Percentiles rank a stretch among this genome's conserved stretches.
These are phyloP conservation scores for Silurus meridionalis DNA, from an alignment of 2,113 vertebrate genomes.

Conservation along the genomic window DNA sequence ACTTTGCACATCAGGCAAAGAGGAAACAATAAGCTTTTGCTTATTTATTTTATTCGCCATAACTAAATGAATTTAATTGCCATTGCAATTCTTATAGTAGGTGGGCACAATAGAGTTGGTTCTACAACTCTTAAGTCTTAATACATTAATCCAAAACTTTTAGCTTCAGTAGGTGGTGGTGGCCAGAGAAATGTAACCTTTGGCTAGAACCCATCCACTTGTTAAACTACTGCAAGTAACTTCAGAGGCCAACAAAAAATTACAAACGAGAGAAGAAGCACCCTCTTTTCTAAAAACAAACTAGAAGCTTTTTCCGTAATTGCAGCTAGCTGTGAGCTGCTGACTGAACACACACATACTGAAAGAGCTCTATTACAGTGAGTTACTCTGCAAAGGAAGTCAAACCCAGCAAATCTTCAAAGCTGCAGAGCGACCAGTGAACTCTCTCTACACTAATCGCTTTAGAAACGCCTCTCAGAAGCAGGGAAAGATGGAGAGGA, in stretches of 20 bases:
- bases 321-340: constrained; percentile 13
- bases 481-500: constrained; percentile 26
- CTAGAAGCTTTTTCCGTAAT: neutral
- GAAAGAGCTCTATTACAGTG: constrained; percentile 27
- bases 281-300: neutral
- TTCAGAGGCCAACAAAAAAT: neutral
- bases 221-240: neutral
- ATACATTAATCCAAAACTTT: neutral
- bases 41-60: neutral
- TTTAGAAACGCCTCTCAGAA: constrained; percentile 48
- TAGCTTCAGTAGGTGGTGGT: neutral
- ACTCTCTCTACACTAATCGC: constrained; percentile 45
- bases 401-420: constrained; percentile 51
- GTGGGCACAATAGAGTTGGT: neutral
- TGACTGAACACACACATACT: constrained; percentile 23
- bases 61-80: neutral
- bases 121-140: neutral
- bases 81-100: neutral
- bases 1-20: neutral
- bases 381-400: constrained; percentile 29
- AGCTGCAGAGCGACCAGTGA: constrained; percentile 27
- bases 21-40: neutral
- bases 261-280: neutral
- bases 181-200: neutral
- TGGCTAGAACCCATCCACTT: neutral